Conservation (phyloP, 2,113 vertebrate species). For the Eudyptes chrysolophus region DNA sequence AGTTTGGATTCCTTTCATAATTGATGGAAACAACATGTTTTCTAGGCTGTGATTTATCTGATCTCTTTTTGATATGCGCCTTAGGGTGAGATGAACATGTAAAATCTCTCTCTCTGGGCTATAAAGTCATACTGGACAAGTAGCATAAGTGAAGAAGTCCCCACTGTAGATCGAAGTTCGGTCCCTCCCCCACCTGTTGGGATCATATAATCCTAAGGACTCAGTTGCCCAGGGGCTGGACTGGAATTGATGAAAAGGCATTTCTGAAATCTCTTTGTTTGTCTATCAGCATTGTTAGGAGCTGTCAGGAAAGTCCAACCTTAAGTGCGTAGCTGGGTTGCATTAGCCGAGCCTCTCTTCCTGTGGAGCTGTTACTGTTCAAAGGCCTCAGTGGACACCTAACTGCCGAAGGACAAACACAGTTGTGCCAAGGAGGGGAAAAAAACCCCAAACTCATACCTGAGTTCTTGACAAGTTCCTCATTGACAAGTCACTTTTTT, state of each 20-base stretch:
- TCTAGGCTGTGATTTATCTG: neutral
- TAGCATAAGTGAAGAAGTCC: neutral
- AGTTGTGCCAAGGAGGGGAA: neutral
- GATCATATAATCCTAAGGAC: neutral
- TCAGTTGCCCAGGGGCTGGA: neutral
- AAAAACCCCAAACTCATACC: neutral
- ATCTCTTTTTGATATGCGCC: neutral
- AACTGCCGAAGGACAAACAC: neutral
- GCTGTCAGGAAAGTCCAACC: neutral
- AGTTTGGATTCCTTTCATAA: neutral
- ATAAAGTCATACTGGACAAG: neutral
- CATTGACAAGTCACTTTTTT: neutral
- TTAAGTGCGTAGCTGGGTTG: neutral
- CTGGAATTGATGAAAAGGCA: neutral
- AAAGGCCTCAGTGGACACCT: neutral
- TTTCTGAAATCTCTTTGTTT: neutral
- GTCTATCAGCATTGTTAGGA: neutral
- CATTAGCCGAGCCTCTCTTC: neutral
- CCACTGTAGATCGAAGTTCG: neutral
- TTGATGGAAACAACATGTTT: neutral
- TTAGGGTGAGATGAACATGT: neutral
- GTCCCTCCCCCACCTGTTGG: fast-evolving
- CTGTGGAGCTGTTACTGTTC: neutral
- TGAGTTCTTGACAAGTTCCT: neutral
- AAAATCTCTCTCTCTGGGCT: neutral